These are phyloP conservation scores for Podiceps cristatus DNA, from an alignment of 2,113 vertebrate genomes.

Conservation along the genomic window DNA sequence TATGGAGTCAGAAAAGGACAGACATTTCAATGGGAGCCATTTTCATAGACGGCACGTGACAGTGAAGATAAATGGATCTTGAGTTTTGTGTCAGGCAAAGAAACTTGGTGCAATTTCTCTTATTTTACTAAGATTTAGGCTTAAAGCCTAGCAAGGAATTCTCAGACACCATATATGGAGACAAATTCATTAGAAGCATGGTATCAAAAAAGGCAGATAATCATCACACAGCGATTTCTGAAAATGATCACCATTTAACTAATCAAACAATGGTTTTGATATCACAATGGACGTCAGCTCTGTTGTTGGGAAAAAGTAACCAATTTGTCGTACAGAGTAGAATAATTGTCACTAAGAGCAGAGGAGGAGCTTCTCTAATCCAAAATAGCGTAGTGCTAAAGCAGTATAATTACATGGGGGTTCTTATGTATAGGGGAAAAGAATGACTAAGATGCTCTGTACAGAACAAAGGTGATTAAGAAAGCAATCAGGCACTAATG, in stretches of 20 bases:
- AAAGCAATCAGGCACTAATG: constrained; percentile 20
- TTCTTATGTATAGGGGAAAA: neutral
- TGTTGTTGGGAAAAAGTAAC: neutral
- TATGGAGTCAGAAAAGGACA: neutral
- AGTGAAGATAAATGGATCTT: neutral
- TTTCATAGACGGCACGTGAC: neutral
- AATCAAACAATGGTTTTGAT: neutral
- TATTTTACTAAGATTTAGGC: neutral
- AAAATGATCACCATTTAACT: constrained; percentile 2
- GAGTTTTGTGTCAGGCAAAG: neutral
- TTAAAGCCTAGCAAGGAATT: neutral
- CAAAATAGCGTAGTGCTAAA: neutral
- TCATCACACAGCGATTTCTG: neutral
- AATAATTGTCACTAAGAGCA: neutral
- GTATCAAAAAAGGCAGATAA: neutral
- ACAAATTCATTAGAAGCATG: neutral
- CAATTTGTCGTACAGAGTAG: neutral
- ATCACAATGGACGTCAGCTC: neutral
- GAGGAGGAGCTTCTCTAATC: constrained; percentile 22
- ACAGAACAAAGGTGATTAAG: constrained; percentile 50
- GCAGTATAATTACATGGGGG: constrained; percentile 15
- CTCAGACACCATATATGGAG: neutral
- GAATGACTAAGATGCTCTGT: constrained; percentile 43
- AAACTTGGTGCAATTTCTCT: neutral
- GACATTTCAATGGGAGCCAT: neutral